Evolutionary conservation across 2,797 vertebrate species (phyloP).

Genomic region (Rousettus madagascariensis): DNA sequence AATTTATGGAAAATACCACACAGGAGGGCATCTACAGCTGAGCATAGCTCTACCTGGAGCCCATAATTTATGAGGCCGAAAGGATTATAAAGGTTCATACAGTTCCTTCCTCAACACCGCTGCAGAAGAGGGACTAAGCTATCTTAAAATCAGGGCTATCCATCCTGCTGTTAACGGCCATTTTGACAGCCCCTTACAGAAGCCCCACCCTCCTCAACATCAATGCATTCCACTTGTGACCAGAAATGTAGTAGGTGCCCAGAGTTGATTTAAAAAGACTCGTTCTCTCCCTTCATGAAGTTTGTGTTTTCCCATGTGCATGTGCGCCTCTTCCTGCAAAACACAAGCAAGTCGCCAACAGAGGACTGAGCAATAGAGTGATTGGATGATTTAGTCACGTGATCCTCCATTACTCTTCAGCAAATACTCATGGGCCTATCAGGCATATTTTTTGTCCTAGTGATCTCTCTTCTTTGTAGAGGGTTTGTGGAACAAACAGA

Average conservation of each 20-base stretch:
- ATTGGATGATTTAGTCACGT: background rate
- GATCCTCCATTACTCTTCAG: background rate
- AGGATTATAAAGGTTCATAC: background rate
- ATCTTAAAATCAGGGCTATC: background rate
- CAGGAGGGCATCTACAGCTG: background rate
- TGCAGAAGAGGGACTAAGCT: background rate
- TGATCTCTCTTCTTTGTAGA: background rate
- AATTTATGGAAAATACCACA: constrained; percentile 28
- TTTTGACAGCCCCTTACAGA: background rate
- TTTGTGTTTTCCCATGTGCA: background rate
- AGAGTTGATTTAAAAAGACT: background rate
- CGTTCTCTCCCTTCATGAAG: background rate
- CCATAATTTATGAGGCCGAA: background rate
- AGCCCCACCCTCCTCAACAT: background rate
- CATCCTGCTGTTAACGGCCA: background rate
- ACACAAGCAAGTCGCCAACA: background rate
- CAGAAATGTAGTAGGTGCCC: background rate
- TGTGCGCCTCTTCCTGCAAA: background rate
- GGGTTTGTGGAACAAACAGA: background rate
- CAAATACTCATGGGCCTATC: background rate
- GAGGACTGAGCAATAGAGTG: background rate
- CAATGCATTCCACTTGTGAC: background rate
- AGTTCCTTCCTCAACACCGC: background rate
- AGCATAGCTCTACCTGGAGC: background rate
- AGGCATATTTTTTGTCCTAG: background rate